These are phyloP conservation scores for Minunthozetes semirufus DNA, from an alignment of 2,888 invertebrate species.

Conservation along the genomic window DNA sequence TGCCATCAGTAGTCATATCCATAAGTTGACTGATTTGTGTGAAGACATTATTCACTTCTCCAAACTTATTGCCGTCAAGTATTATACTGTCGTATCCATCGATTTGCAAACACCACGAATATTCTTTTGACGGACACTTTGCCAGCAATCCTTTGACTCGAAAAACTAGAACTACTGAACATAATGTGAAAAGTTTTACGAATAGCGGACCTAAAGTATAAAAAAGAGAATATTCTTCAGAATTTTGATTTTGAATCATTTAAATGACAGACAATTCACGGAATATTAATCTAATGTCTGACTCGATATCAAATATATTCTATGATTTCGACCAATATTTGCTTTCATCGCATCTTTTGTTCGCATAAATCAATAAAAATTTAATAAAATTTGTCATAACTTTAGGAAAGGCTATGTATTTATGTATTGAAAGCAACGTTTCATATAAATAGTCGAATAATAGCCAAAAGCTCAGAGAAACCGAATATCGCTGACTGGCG, in stretches of 20 bases:
- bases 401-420: neutral
- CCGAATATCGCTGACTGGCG: neutral
- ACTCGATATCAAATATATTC: too few species aligned
- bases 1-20: slow-evolving; percentile 22
- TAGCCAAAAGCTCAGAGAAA: neutral
- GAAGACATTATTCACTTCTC: slow-evolving; percentile 19
- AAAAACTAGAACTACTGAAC: neutral
- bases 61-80: slow-evolving; percentile 30
- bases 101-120: slow-evolving; percentile 34
- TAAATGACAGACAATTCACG: too few species aligned
- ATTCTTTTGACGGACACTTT: slow-evolving; percentile 34
- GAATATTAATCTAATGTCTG: too few species aligned
- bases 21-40: slow-evolving; percentile 19
- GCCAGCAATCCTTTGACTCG: neutral
- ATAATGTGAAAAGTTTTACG: neutral
- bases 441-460: neutral
- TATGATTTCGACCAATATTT: neutral
- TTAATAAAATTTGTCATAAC: slow-evolving; percentile 4
- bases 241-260: neutral
- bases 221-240: neutral
- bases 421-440: neutral
- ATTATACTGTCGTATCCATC: slow-evolving; percentile 35
- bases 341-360: neutral
- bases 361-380: slow-evolving; percentile 6
- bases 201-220: neutral